Conservation (phyloP, 1,140 invertebrate genomes). For the Sminthurides bifidus region DNA sequence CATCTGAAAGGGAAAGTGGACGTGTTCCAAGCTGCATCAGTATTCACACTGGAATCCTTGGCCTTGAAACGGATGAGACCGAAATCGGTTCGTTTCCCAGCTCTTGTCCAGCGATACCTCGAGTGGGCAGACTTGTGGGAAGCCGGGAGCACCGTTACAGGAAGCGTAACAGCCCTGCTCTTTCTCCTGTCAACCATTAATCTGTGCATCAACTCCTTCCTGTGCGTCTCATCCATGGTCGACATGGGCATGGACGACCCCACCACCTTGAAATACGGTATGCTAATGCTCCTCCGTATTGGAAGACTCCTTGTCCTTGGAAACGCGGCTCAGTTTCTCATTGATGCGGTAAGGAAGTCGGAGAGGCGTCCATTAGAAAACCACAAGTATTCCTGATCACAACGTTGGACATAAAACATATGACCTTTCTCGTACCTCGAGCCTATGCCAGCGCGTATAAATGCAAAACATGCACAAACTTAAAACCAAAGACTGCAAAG, state of each 20-base stretch:
- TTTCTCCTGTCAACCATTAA: neutral
- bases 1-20: neutral
- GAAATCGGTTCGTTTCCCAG: neutral
- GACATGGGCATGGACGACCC: neutral
- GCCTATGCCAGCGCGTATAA: too few relatives aligned
- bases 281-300: neutral
- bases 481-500: too few relatives aligned
- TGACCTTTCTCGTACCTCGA: too few relatives aligned
- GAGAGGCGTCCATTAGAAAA: too few relatives aligned
- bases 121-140: neutral
- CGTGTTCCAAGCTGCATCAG: neutral
- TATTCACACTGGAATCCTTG: neutral
- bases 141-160: neutral
- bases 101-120: neutral
- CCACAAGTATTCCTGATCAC: too few relatives aligned
- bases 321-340: neutral
- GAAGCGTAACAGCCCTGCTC: neutral
- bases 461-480: too few relatives aligned
- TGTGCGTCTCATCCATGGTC: neutral
- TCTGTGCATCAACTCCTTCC: neutral
- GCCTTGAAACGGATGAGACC: neutral
- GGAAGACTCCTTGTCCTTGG: neutral
- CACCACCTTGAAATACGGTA: neutral
- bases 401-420: too few relatives aligned
- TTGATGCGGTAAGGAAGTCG: neutral